phyloP scores from a whole-genome alignment of 2,797 vertebrate genomes.

The Knipowitschia caucasica region DNA sequence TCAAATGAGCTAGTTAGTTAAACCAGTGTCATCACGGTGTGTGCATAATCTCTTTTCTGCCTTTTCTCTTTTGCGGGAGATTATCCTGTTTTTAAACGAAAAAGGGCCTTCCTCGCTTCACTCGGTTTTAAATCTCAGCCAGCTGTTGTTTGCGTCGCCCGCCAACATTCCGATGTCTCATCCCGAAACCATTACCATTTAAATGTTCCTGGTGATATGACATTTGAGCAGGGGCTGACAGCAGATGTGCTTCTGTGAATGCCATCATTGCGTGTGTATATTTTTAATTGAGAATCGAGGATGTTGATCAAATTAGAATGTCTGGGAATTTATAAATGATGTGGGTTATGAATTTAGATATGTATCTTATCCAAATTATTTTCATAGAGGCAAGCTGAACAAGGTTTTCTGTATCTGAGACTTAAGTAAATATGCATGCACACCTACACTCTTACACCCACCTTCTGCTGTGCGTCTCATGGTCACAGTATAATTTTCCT shows the following conservation, averaged over 20 bases:
- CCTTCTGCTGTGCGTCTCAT: constrained; percentile 43
- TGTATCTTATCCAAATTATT: constrained; percentile 33
- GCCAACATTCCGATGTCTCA: constrained; percentile 48
- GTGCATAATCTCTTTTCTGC: constrained; percentile 71
- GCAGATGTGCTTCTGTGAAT: constrained; percentile 13
- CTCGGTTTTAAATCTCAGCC: constrained; percentile 46
- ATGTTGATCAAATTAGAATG: constrained; percentile 64
- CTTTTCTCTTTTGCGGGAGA: constrained; percentile 70
- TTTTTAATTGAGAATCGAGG: constrained; percentile 61
- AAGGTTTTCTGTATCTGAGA: constrained; percentile 26
- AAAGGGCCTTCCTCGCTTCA: constrained; percentile 47
- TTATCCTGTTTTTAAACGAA: constrained; percentile 69
- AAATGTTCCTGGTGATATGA: constrained; percentile 63
- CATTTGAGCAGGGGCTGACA: constrained; percentile 37
- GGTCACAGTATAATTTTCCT: constrained; percentile 40
- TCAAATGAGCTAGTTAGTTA: constrained; percentile 70
- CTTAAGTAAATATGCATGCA: constrained; percentile 50
- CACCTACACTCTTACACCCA: constrained; percentile 64
- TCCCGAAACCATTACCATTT: constrained; percentile 64
- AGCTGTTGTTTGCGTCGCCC: constrained; percentile 32
- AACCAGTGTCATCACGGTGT: constrained; percentile 64
- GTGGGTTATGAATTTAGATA: too few relatives aligned
- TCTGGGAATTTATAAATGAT: constrained; percentile 45
- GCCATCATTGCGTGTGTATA: constrained; percentile 22
- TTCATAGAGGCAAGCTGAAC: constrained; percentile 31